Evolutionary conservation across 2,888 invertebrate genomes (phyloP), one percentile per base, ranked within the genome.

Genomic region (Lacanobia wlatinum): DNA sequence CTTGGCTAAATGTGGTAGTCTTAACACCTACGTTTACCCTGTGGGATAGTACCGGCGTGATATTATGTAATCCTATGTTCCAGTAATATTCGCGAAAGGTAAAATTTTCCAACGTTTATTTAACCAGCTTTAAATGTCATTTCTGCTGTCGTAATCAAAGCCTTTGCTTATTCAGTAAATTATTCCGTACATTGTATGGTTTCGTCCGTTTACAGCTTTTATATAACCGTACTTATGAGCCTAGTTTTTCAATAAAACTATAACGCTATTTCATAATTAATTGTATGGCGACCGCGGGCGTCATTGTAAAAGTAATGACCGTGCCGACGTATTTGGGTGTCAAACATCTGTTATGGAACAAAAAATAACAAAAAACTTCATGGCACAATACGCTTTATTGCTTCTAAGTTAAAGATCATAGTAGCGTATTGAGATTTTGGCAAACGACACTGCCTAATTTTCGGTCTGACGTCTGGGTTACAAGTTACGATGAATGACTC

Each of bases 401-500:
- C 64, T 52, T 38, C 4, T 38, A 1, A 0, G 0, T 7, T 79
- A 84, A 77, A 67, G 77, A 50, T 21, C 70, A 76, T 65, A 75
- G 52, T 74, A 34, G 69, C 48, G 38, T 78, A 73, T 67, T 60
- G 16, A 59, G 23, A 60, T 76, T 78, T 83, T 83, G 82, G 82
- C 79, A 83, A 75, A 70, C 61, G 60, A 59, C 58, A 61, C 65
- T 50, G 67, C 60, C 66, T 18, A 46, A 50, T 74, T 60, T 78
- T 67, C 60, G 58, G 34, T 73, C 56, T 65, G 55, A 70, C 72
- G 83, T 84, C 83, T 84, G 77, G 70, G 71, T 76, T 66, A 50
- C 28, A 65, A 72, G 70, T 73, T 50, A 43, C 75, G 55, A 75
- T 83, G 76, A 80, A 84, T 79, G 82, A 83, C 59, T 66, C 79